phyloP scores from a whole-genome alignment of 2,797 vertebrate genomes.

The Pitangus sulphuratus region DNA sequence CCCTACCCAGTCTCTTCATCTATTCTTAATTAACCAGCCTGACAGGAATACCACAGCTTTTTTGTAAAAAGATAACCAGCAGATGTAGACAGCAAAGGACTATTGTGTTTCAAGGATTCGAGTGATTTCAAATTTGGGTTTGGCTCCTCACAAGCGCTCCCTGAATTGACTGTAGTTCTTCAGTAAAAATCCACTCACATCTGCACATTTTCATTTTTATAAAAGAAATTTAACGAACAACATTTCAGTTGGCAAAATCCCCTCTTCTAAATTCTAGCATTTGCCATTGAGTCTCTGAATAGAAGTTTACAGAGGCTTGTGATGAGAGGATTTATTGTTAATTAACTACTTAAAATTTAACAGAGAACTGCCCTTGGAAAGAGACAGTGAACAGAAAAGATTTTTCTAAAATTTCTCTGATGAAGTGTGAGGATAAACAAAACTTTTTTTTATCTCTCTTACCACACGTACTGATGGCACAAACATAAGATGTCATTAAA shows the following conservation, averaged over 20 bases:
- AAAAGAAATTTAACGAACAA: neutral
- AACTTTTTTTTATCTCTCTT: neutral
- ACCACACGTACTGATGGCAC: neutral
- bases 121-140: neutral
- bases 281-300: neutral
- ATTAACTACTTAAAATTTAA: neutral
- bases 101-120: neutral
- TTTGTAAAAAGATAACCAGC: neutral
- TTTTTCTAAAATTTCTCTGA: neutral
- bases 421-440: neutral
- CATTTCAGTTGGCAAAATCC: neutral
- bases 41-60: neutral
- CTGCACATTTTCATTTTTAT: neutral
- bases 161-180: neutral
- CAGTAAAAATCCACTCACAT: neutral
- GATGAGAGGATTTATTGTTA: neutral
- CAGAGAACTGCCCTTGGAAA: neutral
- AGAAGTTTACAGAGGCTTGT: neutral
- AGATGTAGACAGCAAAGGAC: neutral
- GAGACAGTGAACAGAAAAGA: neutral
- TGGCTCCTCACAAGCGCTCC: neutral
- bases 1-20: neutral
- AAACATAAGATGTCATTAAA: neutral
- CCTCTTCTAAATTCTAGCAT: neutral
- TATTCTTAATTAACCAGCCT: neutral